Percentiles rank a stretch among this genome's conserved stretches.
phyloP scores from a whole-genome alignment of 1,140 invertebrate species.

The Himalopsyche phryganea region DNA sequence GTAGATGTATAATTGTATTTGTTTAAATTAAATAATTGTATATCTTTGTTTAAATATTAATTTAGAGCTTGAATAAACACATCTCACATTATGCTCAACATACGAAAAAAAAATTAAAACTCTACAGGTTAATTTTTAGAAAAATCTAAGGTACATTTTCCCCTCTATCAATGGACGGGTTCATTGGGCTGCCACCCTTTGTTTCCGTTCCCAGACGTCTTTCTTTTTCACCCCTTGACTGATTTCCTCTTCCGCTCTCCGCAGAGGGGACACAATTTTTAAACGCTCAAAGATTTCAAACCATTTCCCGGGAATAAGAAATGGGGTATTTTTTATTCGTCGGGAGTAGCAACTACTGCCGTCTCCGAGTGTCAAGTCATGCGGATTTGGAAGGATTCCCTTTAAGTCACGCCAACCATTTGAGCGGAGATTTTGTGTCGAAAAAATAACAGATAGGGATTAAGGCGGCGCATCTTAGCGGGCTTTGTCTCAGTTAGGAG shows the following conservation, averaged over 20 bases:
- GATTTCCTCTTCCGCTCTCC: slow-evolving; percentile 32
- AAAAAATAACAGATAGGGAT: slow-evolving; percentile 28
- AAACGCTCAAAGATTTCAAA: slow-evolving; percentile 31
- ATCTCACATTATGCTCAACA: too few relatives aligned
- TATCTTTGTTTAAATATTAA: too few relatives aligned
- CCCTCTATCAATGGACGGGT: too few relatives aligned
- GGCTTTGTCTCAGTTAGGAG: slow-evolving; percentile 24
- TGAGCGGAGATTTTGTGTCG: slow-evolving; percentile 26
- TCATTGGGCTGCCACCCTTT: slow-evolving; percentile 13
- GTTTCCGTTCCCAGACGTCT: slow-evolving; percentile 30
- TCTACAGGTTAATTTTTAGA: too few relatives aligned
- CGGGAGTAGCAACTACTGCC: slow-evolving; percentile 3
- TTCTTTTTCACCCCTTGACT: slow-evolving; percentile 30
- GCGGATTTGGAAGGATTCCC: slow-evolving; percentile 30
- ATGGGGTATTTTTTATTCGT: slow-evolving; percentile 10
- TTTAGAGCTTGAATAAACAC: too few relatives aligned
- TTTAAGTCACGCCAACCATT: slow-evolving; percentile 20
- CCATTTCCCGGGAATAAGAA: slow-evolving; percentile 22
- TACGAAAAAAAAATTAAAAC: too few relatives aligned
- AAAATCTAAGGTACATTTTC: too few relatives aligned
- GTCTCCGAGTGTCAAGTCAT: slow-evolving; percentile 31
- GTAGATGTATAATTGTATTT: too few relatives aligned
- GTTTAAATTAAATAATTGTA: too few relatives aligned
- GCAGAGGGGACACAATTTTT: slow-evolving; percentile 29
- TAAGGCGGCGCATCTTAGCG: slow-evolving; percentile 28